Evolutionary conservation across 2,888 invertebrate genomes (phyloP).

Genomic region (Sphaerophoria taeniata): DNA sequence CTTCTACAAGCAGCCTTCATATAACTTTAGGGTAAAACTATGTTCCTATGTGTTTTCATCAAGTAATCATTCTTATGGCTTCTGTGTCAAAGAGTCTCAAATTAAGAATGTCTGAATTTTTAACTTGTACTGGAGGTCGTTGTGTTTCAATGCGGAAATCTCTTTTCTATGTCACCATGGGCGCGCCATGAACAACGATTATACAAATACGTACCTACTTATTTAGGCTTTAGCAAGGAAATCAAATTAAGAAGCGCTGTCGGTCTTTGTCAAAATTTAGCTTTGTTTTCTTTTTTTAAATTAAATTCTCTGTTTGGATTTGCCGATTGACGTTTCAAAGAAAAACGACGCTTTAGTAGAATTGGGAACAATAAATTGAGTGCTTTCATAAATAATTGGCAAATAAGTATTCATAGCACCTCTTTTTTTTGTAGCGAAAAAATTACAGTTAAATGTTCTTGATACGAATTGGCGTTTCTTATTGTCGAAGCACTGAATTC

Average conservation of each 20-base stretch:
- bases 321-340: neutral
- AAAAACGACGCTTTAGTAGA: neutral
- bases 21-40: no score
- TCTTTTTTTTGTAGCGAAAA: slow-evolving; percentile 14
- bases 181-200: neutral
- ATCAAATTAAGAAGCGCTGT: slow-evolving; percentile 13
- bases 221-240: slow-evolving; percentile 2
- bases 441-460: slow-evolving; percentile 49
- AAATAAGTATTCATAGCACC: slow-evolving; percentile 37
- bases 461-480: slow-evolving; percentile 20
- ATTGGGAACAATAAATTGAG: slow-evolving; percentile 4
- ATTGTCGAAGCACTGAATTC: slow-evolving; percentile 44
- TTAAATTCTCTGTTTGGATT: slow-evolving; percentile 3
- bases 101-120: neutral
- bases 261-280: neutral
- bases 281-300: slow-evolving; percentile 5
- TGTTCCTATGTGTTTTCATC: neutral
- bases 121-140: slow-evolving; percentile 20
- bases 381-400: neutral
- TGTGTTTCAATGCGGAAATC: slow-evolving; percentile 11
- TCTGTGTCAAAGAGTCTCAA: neutral
- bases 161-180: slow-evolving; percentile 2
- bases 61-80: slow-evolving; percentile 12
- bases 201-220: neutral
- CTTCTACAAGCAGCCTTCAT: neutral